These are phyloP conservation scores for Chymomyza costata DNA, from an alignment of 1,140 invertebrate genomes.

Conservation along the genomic window DNA sequence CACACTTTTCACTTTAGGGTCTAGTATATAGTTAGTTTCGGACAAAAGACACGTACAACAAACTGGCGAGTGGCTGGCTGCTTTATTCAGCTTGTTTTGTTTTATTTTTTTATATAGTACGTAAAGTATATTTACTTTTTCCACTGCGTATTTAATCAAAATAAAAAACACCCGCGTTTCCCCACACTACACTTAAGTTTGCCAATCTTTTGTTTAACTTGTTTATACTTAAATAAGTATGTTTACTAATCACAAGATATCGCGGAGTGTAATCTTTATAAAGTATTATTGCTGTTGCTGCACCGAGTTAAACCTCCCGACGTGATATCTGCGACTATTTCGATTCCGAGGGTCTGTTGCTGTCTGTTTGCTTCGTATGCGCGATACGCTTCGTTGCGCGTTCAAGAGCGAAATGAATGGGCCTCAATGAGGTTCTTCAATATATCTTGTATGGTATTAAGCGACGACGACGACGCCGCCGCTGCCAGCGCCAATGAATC, in stretches of 20 bases:
- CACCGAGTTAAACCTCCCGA: too few species aligned
- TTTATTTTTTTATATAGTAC: conserved; percentile 10
- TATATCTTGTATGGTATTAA: conserved; percentile 47
- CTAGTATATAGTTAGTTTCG: too few species aligned
- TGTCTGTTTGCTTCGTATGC: conserved; percentile 12
- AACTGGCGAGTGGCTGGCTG: not conserved
- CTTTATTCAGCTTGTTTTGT: conserved; percentile 9
- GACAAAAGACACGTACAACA: conserved; percentile 5
- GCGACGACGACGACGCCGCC: conserved; percentile 3
- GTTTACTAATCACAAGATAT: conserved; percentile 59
- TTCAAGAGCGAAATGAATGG: conserved; percentile 57
- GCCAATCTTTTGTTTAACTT: conserved; percentile 10
- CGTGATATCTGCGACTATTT: conserved; percentile 55
- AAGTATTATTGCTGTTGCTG: conserved; percentile 15
- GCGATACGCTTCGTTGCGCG: conserved; percentile 47
- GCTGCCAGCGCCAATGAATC: not conserved
- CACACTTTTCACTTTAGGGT: conserved; percentile 12
- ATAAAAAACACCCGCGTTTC: conserved; percentile 14
- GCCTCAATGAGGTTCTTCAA: conserved; percentile 30
- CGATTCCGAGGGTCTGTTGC: conserved; percentile 24
- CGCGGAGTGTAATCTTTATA: conserved; percentile 15
- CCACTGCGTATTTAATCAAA: conserved; percentile 26
- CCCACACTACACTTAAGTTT: too few species aligned
- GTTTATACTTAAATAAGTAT: conserved; percentile 8
- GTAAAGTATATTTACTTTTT: too few species aligned